Percentiles rank a stretch among this genome's conserved stretches.
Conservation (phyloP, 2,113 vertebrate species). For the Helogale parvula region DNA sequence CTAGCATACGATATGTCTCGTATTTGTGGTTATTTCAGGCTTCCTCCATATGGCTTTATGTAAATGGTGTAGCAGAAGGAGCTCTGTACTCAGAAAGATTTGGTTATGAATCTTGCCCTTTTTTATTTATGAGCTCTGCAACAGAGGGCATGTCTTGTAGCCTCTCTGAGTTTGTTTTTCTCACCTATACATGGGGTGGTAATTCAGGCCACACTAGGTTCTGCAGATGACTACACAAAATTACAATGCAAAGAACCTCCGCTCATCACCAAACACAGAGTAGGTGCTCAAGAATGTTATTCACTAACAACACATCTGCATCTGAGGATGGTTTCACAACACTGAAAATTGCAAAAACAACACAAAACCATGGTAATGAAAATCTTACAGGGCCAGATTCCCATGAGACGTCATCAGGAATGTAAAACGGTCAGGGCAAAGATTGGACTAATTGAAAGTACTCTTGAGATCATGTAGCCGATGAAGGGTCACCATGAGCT, state of each 20-base stretch:
- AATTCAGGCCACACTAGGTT: not conserved
- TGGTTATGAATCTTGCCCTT: not conserved
- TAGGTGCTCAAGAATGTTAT: not conserved
- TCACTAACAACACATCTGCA: no score
- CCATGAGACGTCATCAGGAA: not conserved
- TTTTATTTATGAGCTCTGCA: not conserved
- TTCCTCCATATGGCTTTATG: conserved; percentile 3
- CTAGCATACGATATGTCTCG: not conserved
- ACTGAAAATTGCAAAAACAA: not conserved
- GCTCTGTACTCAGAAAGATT: not conserved
- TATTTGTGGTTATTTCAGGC: not conserved
- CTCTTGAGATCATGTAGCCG: not conserved
- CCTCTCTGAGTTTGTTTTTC: not conserved
- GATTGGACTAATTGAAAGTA: not conserved
- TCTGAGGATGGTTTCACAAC: not conserved
- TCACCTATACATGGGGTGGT: not conserved
- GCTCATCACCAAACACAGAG: not conserved
- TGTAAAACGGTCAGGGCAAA: not conserved
- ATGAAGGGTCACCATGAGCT: rapidly evolving
- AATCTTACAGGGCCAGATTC: not conserved
- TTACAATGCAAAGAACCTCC: not conserved
- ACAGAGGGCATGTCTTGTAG: not conserved
- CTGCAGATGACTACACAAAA: not conserved
- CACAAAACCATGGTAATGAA: not conserved
- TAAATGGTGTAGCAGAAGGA: not conserved